phyloP scores from a whole-genome alignment of 2,888 invertebrate genomes.

The Sphaeridia pumilis region DNA sequence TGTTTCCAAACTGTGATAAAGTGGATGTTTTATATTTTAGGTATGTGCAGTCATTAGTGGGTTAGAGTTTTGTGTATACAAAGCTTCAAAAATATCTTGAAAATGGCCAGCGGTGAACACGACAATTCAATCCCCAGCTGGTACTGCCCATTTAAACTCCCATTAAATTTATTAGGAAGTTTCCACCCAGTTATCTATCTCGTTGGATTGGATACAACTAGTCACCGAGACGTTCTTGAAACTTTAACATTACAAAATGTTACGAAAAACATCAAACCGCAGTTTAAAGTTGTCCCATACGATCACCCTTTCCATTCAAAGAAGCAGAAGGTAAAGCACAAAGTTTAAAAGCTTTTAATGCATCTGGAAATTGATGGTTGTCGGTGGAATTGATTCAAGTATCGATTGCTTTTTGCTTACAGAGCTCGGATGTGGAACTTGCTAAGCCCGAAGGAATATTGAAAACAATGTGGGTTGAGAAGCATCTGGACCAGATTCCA shows the following conservation, averaged over 20 bases:
- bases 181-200: slow-evolving; percentile 79
- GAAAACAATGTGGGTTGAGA: slow-evolving; percentile 88
- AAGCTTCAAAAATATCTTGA: too few relatives aligned
- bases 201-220: slow-evolving; percentile 71
- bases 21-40: too few relatives aligned
- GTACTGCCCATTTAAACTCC: slow-evolving; percentile 46
- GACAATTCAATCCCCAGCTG: slow-evolving; percentile 15
- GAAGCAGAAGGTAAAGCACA: slow-evolving; percentile 61
- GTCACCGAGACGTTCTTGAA: slow-evolving; percentile 88
- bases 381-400: neutral
- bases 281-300: slow-evolving; percentile 63
- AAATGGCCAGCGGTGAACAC: neutral
- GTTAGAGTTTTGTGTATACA: too few relatives aligned
- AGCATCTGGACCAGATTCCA: slow-evolving; percentile 79
- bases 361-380: slow-evolving; percentile 9
- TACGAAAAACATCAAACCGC: slow-evolving; percentile 65
- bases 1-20: too few relatives aligned
- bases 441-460: slow-evolving; percentile 88
- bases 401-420: slow-evolving; percentile 6
- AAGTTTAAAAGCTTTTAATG: neutral
- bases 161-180: slow-evolving; percentile 67
- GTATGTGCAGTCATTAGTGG: too few relatives aligned
- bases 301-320: slow-evolving; percentile 78
- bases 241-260: slow-evolving; percentile 72
- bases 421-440: slow-evolving; percentile 52